Percentiles rank a stretch among this genome's conserved stretches.
Evolutionary conservation across 1,140 invertebrate species (phyloP).

Genomic region (Teleopsis dalmanni): DNA sequence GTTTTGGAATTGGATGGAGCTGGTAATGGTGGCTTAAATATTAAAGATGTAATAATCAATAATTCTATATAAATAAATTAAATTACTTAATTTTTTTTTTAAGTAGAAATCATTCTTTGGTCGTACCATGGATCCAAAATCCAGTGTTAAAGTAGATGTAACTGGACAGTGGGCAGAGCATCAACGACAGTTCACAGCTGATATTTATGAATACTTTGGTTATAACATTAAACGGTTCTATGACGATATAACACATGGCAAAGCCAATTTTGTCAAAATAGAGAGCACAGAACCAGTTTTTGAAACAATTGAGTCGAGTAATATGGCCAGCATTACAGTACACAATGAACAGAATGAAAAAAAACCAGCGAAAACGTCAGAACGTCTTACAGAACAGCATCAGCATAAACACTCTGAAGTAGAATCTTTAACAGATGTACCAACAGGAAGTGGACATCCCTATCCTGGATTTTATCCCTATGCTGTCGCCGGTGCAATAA

Average conservation of each 20-base stretch:
- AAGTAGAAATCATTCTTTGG: slow-evolving; percentile 24
- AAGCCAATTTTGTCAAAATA: slow-evolving; percentile 27
- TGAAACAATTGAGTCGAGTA: slow-evolving; percentile 26
- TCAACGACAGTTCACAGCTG: slow-evolving; percentile 29
- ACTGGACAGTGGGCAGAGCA: slow-evolving; percentile 38
- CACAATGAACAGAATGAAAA: slow-evolving; percentile 13
- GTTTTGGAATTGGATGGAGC: slow-evolving; percentile 25
- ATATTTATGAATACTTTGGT: slow-evolving; percentile 35
- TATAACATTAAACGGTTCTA: slow-evolving; percentile 23
- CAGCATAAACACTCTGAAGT: neutral
- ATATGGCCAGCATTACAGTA: slow-evolving; percentile 23
- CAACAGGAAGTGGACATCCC: neutral
- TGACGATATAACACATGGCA: slow-evolving; percentile 15
- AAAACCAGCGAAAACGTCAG: slow-evolving; percentile 12
- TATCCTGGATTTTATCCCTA: slow-evolving; percentile 28
- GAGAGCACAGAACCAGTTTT: slow-evolving; percentile 34
- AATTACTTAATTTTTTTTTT: neutral
- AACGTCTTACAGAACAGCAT: neutral
- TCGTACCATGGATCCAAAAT: slow-evolving; percentile 31
- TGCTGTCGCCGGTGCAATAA: slow-evolving; percentile 26
- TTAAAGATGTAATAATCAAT: slow-evolving; percentile 16
- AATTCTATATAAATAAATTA: neutral
- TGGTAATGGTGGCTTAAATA: slow-evolving; percentile 31
- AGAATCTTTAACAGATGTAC: slow-evolving; percentile 1
- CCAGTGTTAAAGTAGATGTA: slow-evolving; percentile 30